Base-by-base conservation (phyloP, 1,140 invertebrate genomes). In the Drusus annulatus region DNA sequence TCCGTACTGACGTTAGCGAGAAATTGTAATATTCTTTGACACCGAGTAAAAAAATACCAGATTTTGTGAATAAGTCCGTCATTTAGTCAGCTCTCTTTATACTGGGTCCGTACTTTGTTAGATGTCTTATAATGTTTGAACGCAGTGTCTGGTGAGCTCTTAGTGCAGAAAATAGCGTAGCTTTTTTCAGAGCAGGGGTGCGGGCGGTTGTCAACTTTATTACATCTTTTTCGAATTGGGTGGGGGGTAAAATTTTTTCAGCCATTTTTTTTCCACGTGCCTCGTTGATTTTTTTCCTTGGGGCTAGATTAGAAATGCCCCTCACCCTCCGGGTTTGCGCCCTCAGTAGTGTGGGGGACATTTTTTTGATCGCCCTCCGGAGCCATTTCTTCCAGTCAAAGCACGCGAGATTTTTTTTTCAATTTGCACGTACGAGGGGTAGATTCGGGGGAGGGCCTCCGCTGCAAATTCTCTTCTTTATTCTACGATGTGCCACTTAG, bases 171-270 rank as follows among this genome's bases (percentile, higher is more conserved):
- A 25, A 74, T 56, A 21, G 69, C 50, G 69, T 74, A 28, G 45
- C 16, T 77, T 77, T 58, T 76, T 76, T 77, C 60, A 8, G 75
- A 25, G 16, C 16, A 16, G 25, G 81, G 78, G 74, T 76, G 73
- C 77, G 79, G 76, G 79, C 62, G 62, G 28, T 50, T 65, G 80
- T 78, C 80, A 79, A 82, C 81, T 82, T 78, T 82, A 80, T 82
- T 80, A 82, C 23, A 54, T 80, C 73, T 80, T 82, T 82, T 80
- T 56, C 73, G 71, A 45, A 58, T 54, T 16, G 45, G 78, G 54
- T 54, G 74, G 78, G 71, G 78, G 62, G 58, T 51, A 62, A 76
- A 56, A 25, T 80, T 82, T 82, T 81, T 80, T 28, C 81, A 52
- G 81, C 78, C 81, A 82, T 82, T 82, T 82, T 81, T n/a, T 80